phyloP scores from a whole-genome alignment of 2,888 invertebrate genomes.

The Trissolcus brochymenae region DNA sequence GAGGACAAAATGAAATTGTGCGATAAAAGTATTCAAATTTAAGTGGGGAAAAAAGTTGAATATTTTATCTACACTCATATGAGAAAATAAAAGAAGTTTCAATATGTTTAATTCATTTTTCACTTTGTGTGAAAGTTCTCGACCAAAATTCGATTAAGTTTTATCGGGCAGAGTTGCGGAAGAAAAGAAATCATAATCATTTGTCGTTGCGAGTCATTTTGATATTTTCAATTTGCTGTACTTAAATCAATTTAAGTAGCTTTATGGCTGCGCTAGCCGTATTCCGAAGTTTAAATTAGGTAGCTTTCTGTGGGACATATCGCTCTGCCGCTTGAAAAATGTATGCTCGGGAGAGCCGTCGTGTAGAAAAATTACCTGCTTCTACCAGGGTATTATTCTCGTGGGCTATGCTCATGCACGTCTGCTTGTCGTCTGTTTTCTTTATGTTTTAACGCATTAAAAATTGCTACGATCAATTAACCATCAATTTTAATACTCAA shows the following conservation, averaged over 20 bases:
- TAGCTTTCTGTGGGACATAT: constrained; percentile 47
- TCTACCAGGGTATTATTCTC: constrained; percentile 31
- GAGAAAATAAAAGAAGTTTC: no score
- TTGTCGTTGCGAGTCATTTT: constrained; percentile 11
- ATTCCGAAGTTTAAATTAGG: constrained; percentile 49
- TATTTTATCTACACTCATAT: no score
- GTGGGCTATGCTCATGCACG: constrained; percentile 11
- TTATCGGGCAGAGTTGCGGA: background rate
- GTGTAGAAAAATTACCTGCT: constrained; percentile 36
- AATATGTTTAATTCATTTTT: no score
- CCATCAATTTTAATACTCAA: background rate
- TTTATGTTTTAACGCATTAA: constrained; percentile 7
- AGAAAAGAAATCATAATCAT: constrained; percentile 12
- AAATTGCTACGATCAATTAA: constrained; percentile 13
- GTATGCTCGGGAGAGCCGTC: constrained; percentile 45
- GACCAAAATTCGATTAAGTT: no score
- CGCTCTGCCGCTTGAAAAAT: constrained; percentile 43
- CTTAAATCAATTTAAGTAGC: constrained; percentile 17
- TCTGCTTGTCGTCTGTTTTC: constrained; percentile 6
- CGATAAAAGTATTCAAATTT: no score
- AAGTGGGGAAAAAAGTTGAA: no score
- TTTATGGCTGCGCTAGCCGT: constrained; percentile 33
- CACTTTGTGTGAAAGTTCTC: no score
- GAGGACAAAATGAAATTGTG: no score
- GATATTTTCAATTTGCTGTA: constrained; percentile 23